Base-by-base conservation (phyloP, 2,797 vertebrate species). In the Chelon auratus region DNA sequence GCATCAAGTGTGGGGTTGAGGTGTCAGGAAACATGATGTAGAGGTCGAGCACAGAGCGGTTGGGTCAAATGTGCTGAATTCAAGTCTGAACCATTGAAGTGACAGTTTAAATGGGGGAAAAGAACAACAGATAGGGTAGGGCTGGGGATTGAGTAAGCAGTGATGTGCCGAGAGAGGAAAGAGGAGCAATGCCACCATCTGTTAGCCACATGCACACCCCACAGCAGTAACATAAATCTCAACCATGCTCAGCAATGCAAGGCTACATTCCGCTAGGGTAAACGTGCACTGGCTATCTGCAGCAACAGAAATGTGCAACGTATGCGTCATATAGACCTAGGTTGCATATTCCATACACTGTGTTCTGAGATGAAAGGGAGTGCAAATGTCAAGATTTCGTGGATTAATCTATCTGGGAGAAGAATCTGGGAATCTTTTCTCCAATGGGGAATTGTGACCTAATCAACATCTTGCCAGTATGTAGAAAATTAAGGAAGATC, bases 171-270 rank as follows among this genome's bases (percentile, higher is more conserved):
- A 90, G 63, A 69, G 67, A 82, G 85, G 74, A 87, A 82, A 86
- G 82, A 91, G 51, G 80, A 91, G 84, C 80, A 74, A 93, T 93
- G 92, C 91, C 91, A 89, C 92, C 94, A 95, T 95, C 94, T 95
- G 95, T 88, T 93, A 92, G 88, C 94, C 94, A 95, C 89, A 95
- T 95, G 95, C 91, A 91, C 89, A 83, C 88, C 90, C 93, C 90
- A 93, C 89, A 93, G 93, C 91, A 91, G 86, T 91, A 91, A 91
- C 89, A 94, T 95, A 95, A 95, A 95, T 95, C 93, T 94, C 87
- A 87, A 84, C 88, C 85, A 60, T 75, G 81, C 89, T 94, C 85
- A 90, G 84, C 90, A 92, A 93, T 89, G 87, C 91, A 90, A 91
- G 86, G 89, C 89, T 90, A 83, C 91, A 94, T 94, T 94, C 93